Evolutionary conservation across 1,140 invertebrate genomes (phyloP), one percentile per base, ranked within the genome.

Genomic region (Drosophila virilis): DNA sequence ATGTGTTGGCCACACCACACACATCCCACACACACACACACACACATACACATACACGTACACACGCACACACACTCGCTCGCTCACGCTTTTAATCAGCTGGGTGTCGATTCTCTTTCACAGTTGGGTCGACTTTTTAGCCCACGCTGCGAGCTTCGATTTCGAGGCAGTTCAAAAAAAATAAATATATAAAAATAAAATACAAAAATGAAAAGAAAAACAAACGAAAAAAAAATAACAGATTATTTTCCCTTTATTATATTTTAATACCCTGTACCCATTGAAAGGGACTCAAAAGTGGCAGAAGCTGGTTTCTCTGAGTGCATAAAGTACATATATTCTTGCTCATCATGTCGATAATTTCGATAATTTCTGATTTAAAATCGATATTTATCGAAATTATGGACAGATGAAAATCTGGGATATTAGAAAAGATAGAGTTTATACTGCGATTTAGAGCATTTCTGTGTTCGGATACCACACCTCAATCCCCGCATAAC

Each of bases 91-190:
- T 43, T 61, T 54, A 58, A 74, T 64, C 75, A 67, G 62, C 70
- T 40, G 45, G 61, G 40, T 76, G 57, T 78, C 60, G 66, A 65
- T 75, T 70, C 66, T 46, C 50, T 65, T 51, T 46, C 65, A 60
- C 60, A 71, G 58, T 74, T 73, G 65, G 17, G 66, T 46, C 67
- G n/a, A 66, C 10, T 43, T 72, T 51, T 60, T 66, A 65, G 67
- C 73, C 67, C 73, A 75, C 67, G 73, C 73, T 71, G 73, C 38
- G 71, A 50, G 55, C 71, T 48, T 61, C 37, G 48, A 69, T 58
- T 65, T 71, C 43, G 55, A 40, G 32, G 51, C 32, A 45, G 42
- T 33, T 15, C 9, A 60, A 42, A n/a, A 35, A 17, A 32, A 32
- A 37, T 33, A 52, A 8, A 38, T 28, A 52, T 4, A 28, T 46